These are phyloP conservation scores for Streptopelia turtur DNA, from an alignment of 2,797 vertebrate species.

Conservation along the genomic window DNA sequence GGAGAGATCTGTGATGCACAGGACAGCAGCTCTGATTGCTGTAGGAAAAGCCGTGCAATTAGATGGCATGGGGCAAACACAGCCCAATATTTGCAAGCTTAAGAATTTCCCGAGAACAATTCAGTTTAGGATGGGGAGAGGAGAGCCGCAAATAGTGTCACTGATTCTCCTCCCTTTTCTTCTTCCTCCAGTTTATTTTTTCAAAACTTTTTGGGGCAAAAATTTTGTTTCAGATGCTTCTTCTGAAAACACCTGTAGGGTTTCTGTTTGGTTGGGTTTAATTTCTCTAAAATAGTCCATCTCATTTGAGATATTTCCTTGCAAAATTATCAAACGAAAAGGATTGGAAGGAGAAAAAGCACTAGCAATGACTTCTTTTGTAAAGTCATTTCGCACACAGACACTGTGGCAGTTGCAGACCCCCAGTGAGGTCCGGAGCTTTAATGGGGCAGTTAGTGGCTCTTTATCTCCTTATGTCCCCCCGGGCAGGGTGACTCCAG, in stretches of 20 bases:
- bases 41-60: not conserved
- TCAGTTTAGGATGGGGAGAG: not conserved
- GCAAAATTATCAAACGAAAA: not conserved
- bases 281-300: not conserved
- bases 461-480: too few relatives aligned
- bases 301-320: not conserved
- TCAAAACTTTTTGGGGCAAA: not conserved
- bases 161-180: not conserved
- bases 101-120: not conserved
- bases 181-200: not conserved
- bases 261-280: not conserved
- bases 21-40: not conserved
- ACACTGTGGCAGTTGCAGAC: too few relatives aligned
- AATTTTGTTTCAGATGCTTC: not conserved
- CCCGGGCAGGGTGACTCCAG: too few relatives aligned
- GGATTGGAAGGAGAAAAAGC: not conserved
- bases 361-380: not conserved
- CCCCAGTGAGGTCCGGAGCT: too few relatives aligned
- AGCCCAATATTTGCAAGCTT: accelerated
- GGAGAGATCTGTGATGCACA: not conserved
- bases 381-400: not conserved
- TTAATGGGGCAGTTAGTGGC: too few relatives aligned
- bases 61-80: accelerated
- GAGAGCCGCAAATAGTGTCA: not conserved
- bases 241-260: not conserved